A percentile compares a stretch with the other conserved stretches of the same genome.
These are phyloP conservation scores for Takifugu flavidus DNA, from an alignment of 2,113 vertebrate species.

Conservation along the genomic window DNA sequence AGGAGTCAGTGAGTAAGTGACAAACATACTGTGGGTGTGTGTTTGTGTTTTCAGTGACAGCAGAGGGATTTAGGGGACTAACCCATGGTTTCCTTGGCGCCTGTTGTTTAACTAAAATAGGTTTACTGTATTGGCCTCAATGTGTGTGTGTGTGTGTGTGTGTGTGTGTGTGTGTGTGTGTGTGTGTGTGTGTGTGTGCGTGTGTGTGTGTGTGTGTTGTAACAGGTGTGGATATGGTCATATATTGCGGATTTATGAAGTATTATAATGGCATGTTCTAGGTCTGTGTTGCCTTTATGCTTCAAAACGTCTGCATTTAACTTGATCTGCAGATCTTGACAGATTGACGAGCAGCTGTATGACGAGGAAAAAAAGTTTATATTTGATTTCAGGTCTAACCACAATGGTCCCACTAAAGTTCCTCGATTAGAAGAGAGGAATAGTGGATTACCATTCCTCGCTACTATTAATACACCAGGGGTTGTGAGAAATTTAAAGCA, in stretches of 20 bases:
- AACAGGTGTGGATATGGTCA: conserved; percentile 17
- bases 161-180: conserved; percentile 3
- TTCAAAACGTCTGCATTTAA: neutral
- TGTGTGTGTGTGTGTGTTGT: conserved; percentile 1
- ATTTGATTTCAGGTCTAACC: too few relatives aligned
- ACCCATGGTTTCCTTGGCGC: conserved; percentile 13
- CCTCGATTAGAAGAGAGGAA: too few relatives aligned
- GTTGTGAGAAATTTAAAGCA: too few relatives aligned
- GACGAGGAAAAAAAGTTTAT: too few relatives aligned
- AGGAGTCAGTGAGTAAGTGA: neutral
- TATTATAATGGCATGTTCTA: neutral
- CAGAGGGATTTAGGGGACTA: conserved; percentile 11
- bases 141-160: neutral
- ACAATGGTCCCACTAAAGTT: too few relatives aligned
- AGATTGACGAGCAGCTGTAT: too few relatives aligned
- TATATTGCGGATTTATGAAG: conserved; percentile 10
- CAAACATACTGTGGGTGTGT: conserved; percentile 8
- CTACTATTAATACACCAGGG: too few relatives aligned
- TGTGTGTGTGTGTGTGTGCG: conserved; percentile 4
- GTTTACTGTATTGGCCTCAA: conserved; percentile 7
- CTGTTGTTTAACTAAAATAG: conserved; percentile 33
- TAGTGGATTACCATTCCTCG: too few relatives aligned
- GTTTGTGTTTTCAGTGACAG: conserved; percentile 20
- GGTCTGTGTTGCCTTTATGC: neutral
- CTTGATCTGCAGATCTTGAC: too few relatives aligned